Evolutionary conservation across 2,797 vertebrate species (phyloP), one percentile per base, ranked within the genome.

Genomic region (Alectoris magna): DNA sequence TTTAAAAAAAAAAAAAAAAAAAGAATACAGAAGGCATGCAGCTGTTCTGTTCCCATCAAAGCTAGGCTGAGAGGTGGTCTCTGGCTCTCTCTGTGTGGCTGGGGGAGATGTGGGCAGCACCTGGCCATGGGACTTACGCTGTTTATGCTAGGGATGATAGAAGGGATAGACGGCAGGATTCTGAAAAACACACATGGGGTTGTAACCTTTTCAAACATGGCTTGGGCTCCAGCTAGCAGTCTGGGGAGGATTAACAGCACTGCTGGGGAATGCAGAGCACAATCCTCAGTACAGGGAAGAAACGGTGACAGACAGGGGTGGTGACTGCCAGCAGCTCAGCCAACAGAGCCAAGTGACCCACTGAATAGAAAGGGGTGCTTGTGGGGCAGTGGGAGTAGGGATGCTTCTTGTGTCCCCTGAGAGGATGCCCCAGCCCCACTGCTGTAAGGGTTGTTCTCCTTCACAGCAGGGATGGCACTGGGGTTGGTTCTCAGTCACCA

Each of bases 391-490:
- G 18, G 7, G 7, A 78, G 14, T 21, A 56, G 11, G 14, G 14
- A 10, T 64, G 9, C 60, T 6, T 21, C 49, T 38, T 62, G 16
- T 0, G 1, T 3, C 10, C 8, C 10, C 16, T 19, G 8, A 12
- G 44, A 88, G 68, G 38, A 19, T 1, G 3, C 10, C 11, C 39
- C 41, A 14, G 24, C 4, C 26, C 7, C 11, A 27, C 16, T 0
- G 1, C 14, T 48, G 2, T 24, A 1, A 4, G 38, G 9, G 4
- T 24, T 53, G 13, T 18, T 18, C 2, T 2, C 1, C 10, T 59
- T 72, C 22, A n/a, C 44, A 71, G 14, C 23, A 44, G 58, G 17
- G 9, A 53, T 17, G n/a, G 26, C 23, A 48, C 6, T 1, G 2
- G 41, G 12, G 9, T 21, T 64, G 44, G 12, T 58, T 21, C 34